Evolutionary conservation across 2,113 vertebrate genomes (phyloP).

Genomic region (Paedocypris sp.): DNA sequence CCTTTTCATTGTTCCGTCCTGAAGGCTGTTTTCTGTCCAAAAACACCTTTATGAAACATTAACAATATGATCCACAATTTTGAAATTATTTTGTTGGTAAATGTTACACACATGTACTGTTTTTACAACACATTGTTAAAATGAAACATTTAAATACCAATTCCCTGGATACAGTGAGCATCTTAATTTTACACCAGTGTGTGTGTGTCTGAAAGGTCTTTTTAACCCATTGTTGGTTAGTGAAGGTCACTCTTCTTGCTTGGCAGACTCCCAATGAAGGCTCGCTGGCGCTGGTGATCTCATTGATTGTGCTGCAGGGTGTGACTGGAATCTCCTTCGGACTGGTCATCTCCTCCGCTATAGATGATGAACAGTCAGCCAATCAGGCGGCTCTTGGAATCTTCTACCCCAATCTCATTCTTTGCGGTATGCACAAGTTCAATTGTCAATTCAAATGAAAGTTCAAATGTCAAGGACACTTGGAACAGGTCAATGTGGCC

Average conservation of each 20-base stretch:
- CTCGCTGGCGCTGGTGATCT: slow-evolving; percentile 52
- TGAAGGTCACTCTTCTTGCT: background rate
- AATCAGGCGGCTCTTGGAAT: slow-evolving; percentile 66
- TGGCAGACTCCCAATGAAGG: slow-evolving; percentile 62
- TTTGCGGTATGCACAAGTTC: slow-evolving; percentile 63
- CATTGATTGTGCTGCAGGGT: slow-evolving; percentile 64
- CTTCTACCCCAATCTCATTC: slow-evolving; percentile 67
- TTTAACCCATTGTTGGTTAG: no score
- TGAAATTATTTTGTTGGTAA: slow-evolving; percentile 3
- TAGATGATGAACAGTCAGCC: slow-evolving; percentile 67
- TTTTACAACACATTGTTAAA: background rate
- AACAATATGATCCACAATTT: background rate
- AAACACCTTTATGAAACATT: no score
- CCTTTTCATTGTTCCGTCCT: no score
- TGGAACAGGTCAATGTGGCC: no score
- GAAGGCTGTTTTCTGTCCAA: no score
- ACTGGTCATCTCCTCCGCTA: slow-evolving; percentile 62
- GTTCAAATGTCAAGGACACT: background rate
- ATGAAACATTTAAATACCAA: background rate
- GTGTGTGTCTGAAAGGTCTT: no score
- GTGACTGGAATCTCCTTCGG: slow-evolving; percentile 61
- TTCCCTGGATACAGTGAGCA: background rate
- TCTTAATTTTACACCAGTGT: no score
- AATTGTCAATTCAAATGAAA: background rate
- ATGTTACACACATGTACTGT: slow-evolving; percentile 34